Evolutionary conservation across 2,888 invertebrate genomes (phyloP).

Genomic region (Drosophila eohydei): DNA sequence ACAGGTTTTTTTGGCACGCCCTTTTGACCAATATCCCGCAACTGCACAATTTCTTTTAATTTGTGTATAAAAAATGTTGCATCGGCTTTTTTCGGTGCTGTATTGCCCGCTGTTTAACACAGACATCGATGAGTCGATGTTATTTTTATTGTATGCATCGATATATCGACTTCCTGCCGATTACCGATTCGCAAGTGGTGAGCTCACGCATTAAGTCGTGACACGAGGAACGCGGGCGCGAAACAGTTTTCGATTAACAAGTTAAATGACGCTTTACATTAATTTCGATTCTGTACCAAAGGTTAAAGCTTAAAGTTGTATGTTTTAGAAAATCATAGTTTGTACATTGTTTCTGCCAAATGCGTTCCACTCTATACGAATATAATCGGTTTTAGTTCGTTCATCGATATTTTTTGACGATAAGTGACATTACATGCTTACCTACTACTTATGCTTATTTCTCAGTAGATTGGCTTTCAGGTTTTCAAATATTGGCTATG

Average conservation of each 20-base stretch:
- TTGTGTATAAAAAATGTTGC: constrained; percentile 57
- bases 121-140: constrained; percentile 55
- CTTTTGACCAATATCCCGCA: constrained; percentile 47
- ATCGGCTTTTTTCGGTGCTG: constrained; percentile 65
- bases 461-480: not conserved
- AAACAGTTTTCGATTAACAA: not conserved
- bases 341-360: not conserved
- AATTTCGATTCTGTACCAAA: not conserved
- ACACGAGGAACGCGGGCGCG: constrained; percentile 20
- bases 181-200: constrained; percentile 24
- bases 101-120: constrained; percentile 57
- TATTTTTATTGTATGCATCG: constrained; percentile 13
- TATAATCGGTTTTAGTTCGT: not conserved
- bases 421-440: not conserved
- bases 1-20: constrained; percentile 50
- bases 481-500: not conserved
- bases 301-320: not conserved
- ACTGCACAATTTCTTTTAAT: constrained; percentile 48
- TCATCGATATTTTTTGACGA: constrained; percentile 14
- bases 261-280: not conserved
- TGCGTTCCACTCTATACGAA: not conserved
- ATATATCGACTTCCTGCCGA: constrained; percentile 25
- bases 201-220: not conserved
- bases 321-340: not conserved
- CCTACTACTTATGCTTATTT: not conserved